Evolutionary conservation across 2,888 invertebrate species (phyloP), one percentile per base, ranked within the genome.

Genomic region (Microctonus hyperodae): DNA sequence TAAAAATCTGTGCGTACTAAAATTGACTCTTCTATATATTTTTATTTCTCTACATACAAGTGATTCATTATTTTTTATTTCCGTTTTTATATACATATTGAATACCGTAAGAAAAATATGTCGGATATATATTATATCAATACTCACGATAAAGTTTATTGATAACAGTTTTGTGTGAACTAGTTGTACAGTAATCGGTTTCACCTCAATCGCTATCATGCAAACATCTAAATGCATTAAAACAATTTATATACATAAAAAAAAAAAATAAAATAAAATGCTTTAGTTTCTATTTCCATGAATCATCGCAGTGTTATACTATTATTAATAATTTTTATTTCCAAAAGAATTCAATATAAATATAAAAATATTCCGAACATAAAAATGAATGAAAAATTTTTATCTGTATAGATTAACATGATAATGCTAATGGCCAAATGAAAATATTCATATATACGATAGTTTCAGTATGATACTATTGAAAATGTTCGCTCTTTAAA

Each of bases 81-180:
- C 22, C 51, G 44, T n/a, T n/a, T n/a, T n/a, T n/a, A n/a, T n/a
- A n/a, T n/a, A n/a, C n/a, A n/a, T n/a, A n/a, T n/a, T n/a, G n/a
- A n/a, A n/a, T n/a, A n/a, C n/a, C n/a, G n/a, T n/a, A n/a, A n/a
- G n/a, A n/a, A n/a, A n/a, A n/a, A n/a, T n/a, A n/a, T n/a, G n/a
- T n/a, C n/a, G n/a, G n/a, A n/a, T n/a, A n/a, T n/a, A n/a, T n/a
- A n/a, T n/a, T n/a, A n/a, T n/a, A n/a, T n/a, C n/a, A n/a, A n/a
- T 69, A 68, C 69, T 71, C 60, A 70, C 71, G 65, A 70, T 66
- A 57, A 61, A 66, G 67, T 71, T 72, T 69, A 66, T 61, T 69
- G 71, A 73, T 75, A 74, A 74, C 73, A 74, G 72, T 62, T 68
- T 69, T 72, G 69, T 37, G 68, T 70, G 67, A 72, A 72, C 73